These are phyloP conservation scores for Anthonomus grandis DNA, from an alignment of 1,140 invertebrate species.

Conservation along the genomic window DNA sequence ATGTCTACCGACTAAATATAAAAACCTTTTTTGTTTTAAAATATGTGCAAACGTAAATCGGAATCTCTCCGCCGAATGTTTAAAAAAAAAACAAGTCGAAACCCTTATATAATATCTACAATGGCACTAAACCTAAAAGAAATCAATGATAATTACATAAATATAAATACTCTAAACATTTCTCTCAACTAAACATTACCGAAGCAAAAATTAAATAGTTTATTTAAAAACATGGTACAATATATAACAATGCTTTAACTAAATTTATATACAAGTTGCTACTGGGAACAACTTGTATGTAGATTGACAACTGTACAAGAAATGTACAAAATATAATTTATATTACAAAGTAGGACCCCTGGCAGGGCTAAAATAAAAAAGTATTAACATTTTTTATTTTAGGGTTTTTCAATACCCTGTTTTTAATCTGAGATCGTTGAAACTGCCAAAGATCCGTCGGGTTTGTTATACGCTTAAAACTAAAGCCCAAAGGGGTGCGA, in stretches of 20 bases:
- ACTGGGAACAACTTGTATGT: slow-evolving; percentile 1
- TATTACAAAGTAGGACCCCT: slow-evolving; percentile 18
- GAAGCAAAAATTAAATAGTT: slow-evolving; percentile 1
- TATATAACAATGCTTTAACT: not conserved
- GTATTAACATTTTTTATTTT: no score
- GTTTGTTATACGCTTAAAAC: slow-evolving; percentile 17
- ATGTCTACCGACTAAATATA: slow-evolving; percentile 39
- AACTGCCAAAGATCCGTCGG: slow-evolving; percentile 28
- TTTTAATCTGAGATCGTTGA: slow-evolving; percentile 36
- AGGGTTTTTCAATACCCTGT: no score
- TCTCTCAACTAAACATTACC: slow-evolving; percentile 22
- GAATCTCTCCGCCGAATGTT: slow-evolving; percentile 31
- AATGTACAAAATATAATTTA: no score
- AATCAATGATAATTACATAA: slow-evolving; percentile 26
- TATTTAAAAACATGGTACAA: slow-evolving; percentile 20
- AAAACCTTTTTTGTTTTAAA: slow-evolving; percentile 41
- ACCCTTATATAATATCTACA: slow-evolving; percentile 34
- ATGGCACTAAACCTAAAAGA: slow-evolving; percentile 39
- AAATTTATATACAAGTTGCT: not conserved
- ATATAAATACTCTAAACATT: slow-evolving; percentile 25
- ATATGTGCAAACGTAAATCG: slow-evolving; percentile 40
- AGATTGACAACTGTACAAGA: no score
- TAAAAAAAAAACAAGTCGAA: slow-evolving; percentile 28
- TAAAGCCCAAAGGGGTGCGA: slow-evolving; percentile 3
- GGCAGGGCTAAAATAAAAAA: no score